phyloP scores from a whole-genome alignment of 2,113 vertebrate species.

The Podiceps cristatus region DNA sequence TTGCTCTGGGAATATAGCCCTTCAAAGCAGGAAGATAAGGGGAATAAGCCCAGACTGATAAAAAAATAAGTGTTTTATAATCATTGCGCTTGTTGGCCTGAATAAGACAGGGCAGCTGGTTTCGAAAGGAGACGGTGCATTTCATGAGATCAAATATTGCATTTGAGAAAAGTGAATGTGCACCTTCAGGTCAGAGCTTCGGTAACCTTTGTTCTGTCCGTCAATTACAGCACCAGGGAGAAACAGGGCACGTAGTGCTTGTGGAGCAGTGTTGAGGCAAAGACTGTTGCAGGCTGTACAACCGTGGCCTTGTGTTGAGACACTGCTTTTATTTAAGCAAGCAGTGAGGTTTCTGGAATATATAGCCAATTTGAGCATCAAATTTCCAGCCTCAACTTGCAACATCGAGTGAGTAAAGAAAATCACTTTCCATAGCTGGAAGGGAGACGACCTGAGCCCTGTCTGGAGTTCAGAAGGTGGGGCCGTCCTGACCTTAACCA shows the following conservation, averaged over 20 bases:
- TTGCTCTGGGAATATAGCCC: background rate
- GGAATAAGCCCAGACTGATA: background rate
- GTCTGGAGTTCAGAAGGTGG: slow-evolving; percentile 3
- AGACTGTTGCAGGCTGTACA: background rate
- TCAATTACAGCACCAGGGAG: background rate
- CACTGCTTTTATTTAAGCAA: background rate
- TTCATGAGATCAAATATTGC: background rate
- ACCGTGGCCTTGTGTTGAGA: background rate
- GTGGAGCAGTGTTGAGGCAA: background rate
- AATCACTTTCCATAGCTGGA: slow-evolving; percentile 20
- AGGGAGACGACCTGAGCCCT: background rate
- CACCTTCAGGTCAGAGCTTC: background rate
- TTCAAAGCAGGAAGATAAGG: background rate
- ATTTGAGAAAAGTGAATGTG: background rate
- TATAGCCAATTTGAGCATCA: background rate
- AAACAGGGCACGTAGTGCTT: background rate
- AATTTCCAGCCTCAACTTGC: background rate
- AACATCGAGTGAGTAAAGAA: background rate
- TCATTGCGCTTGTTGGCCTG: background rate
- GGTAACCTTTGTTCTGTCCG: background rate
- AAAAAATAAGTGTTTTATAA: accelerated
- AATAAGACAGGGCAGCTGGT: background rate
- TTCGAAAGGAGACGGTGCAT: background rate
- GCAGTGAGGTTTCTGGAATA: background rate
- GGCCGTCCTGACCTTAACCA: background rate